These are phyloP conservation scores for Rhabditoides inermis DNA, from an alignment of 2,888 invertebrate genomes.

Conservation along the genomic window DNA sequence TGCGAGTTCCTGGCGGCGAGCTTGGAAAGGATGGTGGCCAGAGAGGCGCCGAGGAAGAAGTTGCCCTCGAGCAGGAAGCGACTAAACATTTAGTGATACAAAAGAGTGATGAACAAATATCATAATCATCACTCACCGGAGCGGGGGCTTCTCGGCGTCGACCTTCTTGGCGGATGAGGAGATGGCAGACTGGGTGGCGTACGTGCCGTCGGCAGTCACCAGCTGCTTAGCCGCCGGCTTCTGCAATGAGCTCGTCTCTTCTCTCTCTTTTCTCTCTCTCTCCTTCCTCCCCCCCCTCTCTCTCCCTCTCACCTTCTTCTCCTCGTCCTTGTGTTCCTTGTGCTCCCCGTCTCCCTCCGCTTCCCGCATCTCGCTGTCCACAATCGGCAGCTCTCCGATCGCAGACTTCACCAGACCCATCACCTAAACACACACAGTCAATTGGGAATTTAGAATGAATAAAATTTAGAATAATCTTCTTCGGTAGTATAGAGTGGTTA, in stretches of 20 bases:
- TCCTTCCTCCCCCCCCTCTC: conserved; percentile 57
- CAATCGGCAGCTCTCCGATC: conserved; percentile 59
- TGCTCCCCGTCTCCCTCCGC: conserved; percentile 61
- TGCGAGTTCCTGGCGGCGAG: conserved; percentile 68
- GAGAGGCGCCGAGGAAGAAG: conserved; percentile 85
- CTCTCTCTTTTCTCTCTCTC: not conserved
- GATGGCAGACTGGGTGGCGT: conserved; percentile 94
- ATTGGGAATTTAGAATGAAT: too few species aligned
- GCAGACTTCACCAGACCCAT: conserved; percentile 39
- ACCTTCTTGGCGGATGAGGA: conserved; percentile 22
- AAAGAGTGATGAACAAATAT: not conserved
- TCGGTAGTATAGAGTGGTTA: too few species aligned
- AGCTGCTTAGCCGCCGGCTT: conserved; percentile 58
- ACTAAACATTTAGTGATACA: conserved; percentile 3
- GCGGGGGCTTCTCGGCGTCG: conserved; percentile 21
- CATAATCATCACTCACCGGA: conserved; percentile 8
- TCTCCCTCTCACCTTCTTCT: conserved; percentile 52
- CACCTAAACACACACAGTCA: too few species aligned
- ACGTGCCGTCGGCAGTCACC: conserved; percentile 97
- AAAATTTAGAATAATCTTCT: too few species aligned
- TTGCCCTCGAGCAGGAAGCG: conserved; percentile 84
- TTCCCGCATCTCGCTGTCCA: conserved; percentile 63
- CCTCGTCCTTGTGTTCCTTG: conserved; percentile 18
- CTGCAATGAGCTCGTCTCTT: conserved; percentile 4
- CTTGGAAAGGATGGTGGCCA: conserved; percentile 83